A percentile compares a stretch with the other conserved stretches of the same genome.
These are phyloP conservation scores for Ramphastos sulfuratus DNA, from an alignment of 2,113 vertebrate species.

Conservation along the genomic window DNA sequence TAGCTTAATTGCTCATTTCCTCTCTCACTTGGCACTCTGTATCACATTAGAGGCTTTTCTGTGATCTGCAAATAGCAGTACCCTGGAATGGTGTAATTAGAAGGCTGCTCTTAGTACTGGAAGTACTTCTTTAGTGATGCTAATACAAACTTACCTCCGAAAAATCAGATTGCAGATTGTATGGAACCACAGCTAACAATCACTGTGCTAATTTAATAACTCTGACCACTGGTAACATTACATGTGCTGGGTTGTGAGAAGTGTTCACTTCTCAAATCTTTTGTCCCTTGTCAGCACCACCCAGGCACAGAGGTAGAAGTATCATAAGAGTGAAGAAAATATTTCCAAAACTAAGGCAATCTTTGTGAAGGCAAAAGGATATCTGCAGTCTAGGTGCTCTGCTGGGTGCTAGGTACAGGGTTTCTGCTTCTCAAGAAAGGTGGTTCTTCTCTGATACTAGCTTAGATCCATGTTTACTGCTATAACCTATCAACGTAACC, in stretches of 20 bases:
- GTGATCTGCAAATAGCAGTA: slow-evolving; percentile 56
- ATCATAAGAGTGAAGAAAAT: neutral
- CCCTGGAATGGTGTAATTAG: slow-evolving; percentile 45
- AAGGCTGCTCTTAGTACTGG: slow-evolving; percentile 28
- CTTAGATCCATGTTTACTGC: neutral
- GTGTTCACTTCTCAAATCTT: neutral
- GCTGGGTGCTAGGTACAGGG: neutral
- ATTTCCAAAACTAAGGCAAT: neutral
- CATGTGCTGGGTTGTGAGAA: neutral
- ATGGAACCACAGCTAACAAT: neutral
- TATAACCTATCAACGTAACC: neutral
- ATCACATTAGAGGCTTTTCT: slow-evolving; percentile 62
- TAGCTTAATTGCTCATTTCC: slow-evolving; percentile 66
- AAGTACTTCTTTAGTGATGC: slow-evolving; percentile 31
- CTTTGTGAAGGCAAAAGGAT: neutral
- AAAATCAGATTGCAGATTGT: neutral
- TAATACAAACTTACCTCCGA: neutral
- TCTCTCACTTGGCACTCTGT: slow-evolving; percentile 45
- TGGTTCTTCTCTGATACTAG: neutral
- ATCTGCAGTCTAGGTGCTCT: neutral
- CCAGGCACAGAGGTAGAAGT: neutral
- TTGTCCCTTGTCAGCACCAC: neutral
- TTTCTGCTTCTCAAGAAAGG: neutral
- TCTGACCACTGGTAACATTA: no score
- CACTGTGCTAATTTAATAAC: neutral